Percentiles rank a stretch among this genome's conserved stretches.
Conservation (phyloP, 2,113 vertebrate species). For the Euleptes europaea region DNA sequence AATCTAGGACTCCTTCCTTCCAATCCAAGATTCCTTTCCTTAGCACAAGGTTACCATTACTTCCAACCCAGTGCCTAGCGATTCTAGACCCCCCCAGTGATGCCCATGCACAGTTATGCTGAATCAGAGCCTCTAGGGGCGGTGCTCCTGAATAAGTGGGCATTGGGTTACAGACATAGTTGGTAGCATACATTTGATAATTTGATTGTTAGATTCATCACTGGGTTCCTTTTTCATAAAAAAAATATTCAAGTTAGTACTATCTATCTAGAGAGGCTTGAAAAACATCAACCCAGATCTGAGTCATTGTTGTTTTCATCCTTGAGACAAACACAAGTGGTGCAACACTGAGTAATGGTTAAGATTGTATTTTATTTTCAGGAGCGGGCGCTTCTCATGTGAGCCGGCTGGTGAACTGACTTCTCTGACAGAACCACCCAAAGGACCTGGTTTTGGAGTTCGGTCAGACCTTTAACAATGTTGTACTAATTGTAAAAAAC, state of each 20-base stretch:
- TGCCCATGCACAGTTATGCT: not conserved
- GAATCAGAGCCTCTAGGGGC: not conserved
- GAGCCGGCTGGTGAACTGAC: slow-evolving; percentile 95
- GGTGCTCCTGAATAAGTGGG: not conserved
- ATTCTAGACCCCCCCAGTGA: not conserved
- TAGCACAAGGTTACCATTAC: too few species aligned
- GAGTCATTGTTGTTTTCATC: not conserved
- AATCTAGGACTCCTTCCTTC: too few species aligned
- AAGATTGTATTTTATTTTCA: slow-evolving; percentile 64
- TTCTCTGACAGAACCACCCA: slow-evolving; percentile 89
- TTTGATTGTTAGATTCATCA: not conserved
- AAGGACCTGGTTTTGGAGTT: slow-evolving; percentile 92
- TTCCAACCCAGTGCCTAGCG: too few species aligned
- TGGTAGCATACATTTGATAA: too few species aligned
- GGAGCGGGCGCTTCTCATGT: slow-evolving; percentile 93
- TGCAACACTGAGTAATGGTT: not conserved
- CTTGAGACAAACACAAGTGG: not conserved
- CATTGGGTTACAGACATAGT: not conserved
- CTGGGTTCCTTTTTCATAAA: not conserved
- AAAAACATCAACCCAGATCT: not conserved
- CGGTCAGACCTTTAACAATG: slow-evolving; percentile 84
- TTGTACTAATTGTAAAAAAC: not conserved
- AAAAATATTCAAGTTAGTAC: not conserved
- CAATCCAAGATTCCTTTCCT: too few species aligned
- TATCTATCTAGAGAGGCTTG: not conserved